Percentiles rank a stretch among this genome's conserved stretches.
phyloP scores from a whole-genome alignment of 2,113 vertebrate genomes.

The Hemiprocne comata region DNA sequence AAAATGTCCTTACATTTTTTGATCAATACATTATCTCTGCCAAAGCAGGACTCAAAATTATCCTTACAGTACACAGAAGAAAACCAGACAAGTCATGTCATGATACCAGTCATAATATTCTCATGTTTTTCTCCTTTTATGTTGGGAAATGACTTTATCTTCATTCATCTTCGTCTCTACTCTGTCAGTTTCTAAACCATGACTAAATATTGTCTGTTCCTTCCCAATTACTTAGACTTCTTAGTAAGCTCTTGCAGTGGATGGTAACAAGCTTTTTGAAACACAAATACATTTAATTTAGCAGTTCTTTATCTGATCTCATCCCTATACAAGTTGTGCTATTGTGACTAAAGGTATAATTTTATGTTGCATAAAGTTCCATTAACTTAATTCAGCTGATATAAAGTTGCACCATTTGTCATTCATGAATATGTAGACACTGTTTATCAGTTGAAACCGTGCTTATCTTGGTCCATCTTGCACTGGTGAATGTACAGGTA shows the following conservation, averaged over 20 bases:
- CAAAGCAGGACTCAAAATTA: not conserved
- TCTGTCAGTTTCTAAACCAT: not conserved
- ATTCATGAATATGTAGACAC: not conserved
- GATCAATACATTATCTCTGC: not conserved
- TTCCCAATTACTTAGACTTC: not conserved
- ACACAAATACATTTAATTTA: not conserved
- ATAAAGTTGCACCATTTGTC: not conserved
- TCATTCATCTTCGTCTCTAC: not conserved
- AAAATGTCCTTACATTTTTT: not conserved
- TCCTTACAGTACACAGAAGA: not conserved
- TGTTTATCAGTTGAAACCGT: not conserved
- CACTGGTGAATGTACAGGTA: not conserved
- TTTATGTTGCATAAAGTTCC: not conserved
- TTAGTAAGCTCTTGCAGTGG: not conserved
- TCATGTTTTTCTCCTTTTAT: not conserved
- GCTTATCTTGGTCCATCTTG: not conserved
- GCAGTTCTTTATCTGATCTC: not conserved
- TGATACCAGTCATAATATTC: not conserved
- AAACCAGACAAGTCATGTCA: not conserved
- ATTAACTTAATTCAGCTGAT: not conserved
- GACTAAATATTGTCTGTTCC: not conserved
- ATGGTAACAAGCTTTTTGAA: not conserved
- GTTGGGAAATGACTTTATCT: not conserved
- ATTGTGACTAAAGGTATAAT: not conserved
- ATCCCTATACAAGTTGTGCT: not conserved